These are phyloP conservation scores for Tupaia chinensis DNA, from an alignment of 2,113 vertebrate species.

Conservation along the genomic window DNA sequence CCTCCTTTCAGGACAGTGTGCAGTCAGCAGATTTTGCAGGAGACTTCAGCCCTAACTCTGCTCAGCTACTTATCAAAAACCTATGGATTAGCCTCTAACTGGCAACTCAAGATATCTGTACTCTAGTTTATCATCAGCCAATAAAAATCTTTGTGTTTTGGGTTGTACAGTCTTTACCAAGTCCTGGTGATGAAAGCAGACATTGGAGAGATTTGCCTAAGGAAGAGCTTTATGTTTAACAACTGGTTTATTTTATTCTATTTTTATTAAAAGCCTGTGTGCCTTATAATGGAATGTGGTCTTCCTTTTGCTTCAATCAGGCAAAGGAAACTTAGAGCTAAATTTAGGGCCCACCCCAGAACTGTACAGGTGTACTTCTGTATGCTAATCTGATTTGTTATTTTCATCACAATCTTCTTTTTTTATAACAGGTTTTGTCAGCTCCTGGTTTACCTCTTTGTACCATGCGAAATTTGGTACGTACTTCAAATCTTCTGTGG, in stretches of 20 bases:
- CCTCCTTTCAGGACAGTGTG: neutral
- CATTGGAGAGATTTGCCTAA: neutral
- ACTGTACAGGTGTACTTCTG: neutral
- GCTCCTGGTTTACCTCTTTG: neutral
- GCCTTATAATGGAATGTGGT: slow-evolving; percentile 39
- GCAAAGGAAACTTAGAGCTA: slow-evolving; percentile 3
- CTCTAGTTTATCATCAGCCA: neutral
- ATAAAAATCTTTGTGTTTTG: neutral
- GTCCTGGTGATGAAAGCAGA: neutral
- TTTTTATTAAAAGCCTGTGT: slow-evolving; percentile 41
- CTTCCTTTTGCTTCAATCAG: slow-evolving; percentile 43
- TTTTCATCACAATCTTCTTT: neutral
- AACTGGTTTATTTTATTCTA: slow-evolving; percentile 9
- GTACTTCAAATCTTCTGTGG: neutral
- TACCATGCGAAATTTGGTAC: neutral
- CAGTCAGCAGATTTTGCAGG: neutral
- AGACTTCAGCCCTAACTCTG: neutral
- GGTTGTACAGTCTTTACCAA: neutral
- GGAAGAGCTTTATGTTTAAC: slow-evolving; percentile 14
- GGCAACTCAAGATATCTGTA: neutral
- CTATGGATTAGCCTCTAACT: neutral
- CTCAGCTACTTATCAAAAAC: neutral
- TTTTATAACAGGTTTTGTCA: neutral
- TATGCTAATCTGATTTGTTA: neutral
- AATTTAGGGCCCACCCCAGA: neutral